A percentile compares a stretch with the other conserved stretches of the same genome.
These are phyloP conservation scores for Cryptoprocta ferox DNA, from an alignment of 2,797 vertebrate species.

Conservation along the genomic window DNA sequence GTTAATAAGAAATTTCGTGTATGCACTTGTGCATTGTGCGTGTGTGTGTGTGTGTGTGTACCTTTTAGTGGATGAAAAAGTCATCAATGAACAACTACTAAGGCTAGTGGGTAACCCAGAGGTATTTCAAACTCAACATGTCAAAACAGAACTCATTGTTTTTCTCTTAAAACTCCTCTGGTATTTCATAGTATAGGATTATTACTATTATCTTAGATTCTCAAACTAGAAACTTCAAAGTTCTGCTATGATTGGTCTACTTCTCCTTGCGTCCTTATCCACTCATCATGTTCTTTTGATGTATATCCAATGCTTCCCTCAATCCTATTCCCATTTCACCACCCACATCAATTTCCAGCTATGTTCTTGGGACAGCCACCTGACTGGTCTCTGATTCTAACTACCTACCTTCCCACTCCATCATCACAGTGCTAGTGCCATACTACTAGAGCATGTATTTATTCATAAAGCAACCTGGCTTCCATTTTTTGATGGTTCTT, in stretches of 20 bases:
- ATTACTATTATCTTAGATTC: not conserved
- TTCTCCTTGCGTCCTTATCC: not conserved
- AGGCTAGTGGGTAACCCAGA: not conserved
- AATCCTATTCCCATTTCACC: not conserved
- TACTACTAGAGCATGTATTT: not conserved
- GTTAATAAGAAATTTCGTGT: not conserved
- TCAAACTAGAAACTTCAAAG: not conserved
- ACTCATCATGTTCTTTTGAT: not conserved
- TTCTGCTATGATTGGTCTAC: not conserved
- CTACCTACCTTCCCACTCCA: not conserved
- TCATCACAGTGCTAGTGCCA: not conserved
- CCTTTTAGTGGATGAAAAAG: slow-evolving; percentile 12
- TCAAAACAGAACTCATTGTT: not conserved
- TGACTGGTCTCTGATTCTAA: not conserved
- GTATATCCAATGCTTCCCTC: not conserved
- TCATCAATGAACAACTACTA: not conserved
- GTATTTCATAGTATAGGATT: not conserved
- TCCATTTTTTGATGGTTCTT: not conserved
- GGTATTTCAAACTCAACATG: not conserved
- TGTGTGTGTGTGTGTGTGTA: not conserved
- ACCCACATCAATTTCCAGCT: not conserved
- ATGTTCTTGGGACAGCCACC: not conserved
- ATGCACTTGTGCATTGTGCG: not conserved
- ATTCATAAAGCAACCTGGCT: not conserved
- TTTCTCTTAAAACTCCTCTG: slow-evolving; percentile 35